phyloP scores from a whole-genome alignment of 2,113 vertebrate genomes.

The Ariopsis seemanni region DNA sequence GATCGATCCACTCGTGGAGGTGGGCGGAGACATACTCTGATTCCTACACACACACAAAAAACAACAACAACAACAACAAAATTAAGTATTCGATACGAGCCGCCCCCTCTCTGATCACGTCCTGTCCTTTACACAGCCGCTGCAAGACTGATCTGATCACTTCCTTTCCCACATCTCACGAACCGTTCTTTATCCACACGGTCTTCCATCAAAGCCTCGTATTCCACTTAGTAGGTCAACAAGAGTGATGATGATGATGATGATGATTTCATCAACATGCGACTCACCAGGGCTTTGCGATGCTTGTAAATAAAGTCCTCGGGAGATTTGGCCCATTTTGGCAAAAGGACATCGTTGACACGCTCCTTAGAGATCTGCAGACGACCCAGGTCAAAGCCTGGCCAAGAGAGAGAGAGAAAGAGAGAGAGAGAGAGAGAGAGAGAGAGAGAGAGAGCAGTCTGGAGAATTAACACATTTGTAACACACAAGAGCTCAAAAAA shows the following conservation, averaged over 20 bases:
- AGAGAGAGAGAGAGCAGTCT: not conserved
- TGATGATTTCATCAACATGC: slow-evolving; percentile 25
- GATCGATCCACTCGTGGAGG: slow-evolving; percentile 97
- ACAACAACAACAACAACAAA: not conserved
- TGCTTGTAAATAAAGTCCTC: slow-evolving; percentile 98
- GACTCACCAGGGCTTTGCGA: slow-evolving; percentile 91
- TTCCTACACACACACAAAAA: slow-evolving; percentile 73
- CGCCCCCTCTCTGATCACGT: not conserved
- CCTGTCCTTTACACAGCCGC: not conserved
- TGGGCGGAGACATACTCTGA: slow-evolving; percentile 92
- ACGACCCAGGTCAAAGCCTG: slow-evolving; percentile 90
- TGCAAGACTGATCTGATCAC: not conserved
- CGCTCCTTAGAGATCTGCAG: slow-evolving; percentile 90
- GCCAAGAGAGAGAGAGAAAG: not conserved
- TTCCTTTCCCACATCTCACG: not conserved
- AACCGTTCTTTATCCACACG: not conserved
- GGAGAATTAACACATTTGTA: not conserved
- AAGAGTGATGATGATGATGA: not conserved
- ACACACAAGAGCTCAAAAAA: not conserved
- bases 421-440: not conserved
- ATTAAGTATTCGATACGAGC: not conserved
- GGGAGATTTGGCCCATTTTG: slow-evolving; percentile 91
- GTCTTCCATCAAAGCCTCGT: not conserved
- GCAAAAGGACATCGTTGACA: slow-evolving; percentile 88
- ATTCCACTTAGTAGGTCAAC: not conserved